Evolutionary conservation across 2,797 vertebrate genomes (phyloP).

Genomic region (Dendrocincla fuliginosa): DNA sequence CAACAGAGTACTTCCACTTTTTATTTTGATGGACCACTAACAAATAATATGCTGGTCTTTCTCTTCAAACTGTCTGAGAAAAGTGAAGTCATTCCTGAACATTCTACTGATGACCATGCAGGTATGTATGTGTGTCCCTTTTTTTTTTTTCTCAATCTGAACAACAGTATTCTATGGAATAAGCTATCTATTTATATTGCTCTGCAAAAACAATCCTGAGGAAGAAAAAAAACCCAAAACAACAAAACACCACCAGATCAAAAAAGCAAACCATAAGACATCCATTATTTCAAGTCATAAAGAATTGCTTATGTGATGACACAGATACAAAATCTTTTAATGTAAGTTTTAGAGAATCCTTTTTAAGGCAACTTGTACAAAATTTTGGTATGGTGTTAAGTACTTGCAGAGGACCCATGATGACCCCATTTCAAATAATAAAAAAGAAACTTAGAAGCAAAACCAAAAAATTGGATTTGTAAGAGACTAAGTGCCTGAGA

Average conservation of each 20-base stretch:
- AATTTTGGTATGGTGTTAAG: neutral
- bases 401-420: neutral
- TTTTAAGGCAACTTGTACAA: neutral
- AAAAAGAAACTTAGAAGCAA: neutral
- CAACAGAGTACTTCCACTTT: neutral
- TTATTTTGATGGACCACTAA: neutral
- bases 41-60: neutral
- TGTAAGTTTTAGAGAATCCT: neutral
- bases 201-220: neutral
- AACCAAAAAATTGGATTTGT: neutral
- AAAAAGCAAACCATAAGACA: neutral
- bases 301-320: neutral
- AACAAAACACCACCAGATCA: neutral
- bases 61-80: neutral
- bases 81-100: neutral
- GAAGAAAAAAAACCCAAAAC: neutral
- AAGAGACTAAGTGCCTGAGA: neutral
- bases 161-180: neutral
- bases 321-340: neutral
- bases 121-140: too few relatives aligned
- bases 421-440: neutral
- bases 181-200: neutral
- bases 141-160: neutral
- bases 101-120: neutral
- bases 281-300: neutral